Percentiles rank a stretch among this genome's conserved stretches.
Evolutionary conservation across 2,797 vertebrate genomes (phyloP).

Genomic region (Carduelis carduelis): DNA sequence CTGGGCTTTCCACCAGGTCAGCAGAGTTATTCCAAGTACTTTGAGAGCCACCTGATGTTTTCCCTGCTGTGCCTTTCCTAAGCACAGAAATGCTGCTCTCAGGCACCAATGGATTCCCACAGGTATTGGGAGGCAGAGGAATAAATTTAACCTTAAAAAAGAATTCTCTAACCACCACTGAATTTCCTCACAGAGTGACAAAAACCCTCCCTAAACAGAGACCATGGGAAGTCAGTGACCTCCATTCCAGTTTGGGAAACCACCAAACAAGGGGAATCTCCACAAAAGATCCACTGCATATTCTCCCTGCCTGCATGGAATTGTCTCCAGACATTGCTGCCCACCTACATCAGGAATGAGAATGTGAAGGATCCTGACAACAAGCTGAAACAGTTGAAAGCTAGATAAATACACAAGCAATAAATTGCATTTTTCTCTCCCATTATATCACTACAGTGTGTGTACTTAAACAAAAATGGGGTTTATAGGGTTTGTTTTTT

Average conservation of each 20-base stretch:
- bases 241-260: background rate
- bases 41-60: background rate
- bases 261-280: background rate
- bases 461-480: background rate
- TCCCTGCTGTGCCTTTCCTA: background rate
- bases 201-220: rapidly evolving
- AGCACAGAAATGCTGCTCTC: background rate
- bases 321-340: background rate
- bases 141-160: background rate
- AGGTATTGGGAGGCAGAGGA: background rate
- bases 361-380: background rate
- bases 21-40: background rate
- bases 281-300: rapidly evolving
- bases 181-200: background rate
- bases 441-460: background rate
- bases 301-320: background rate
- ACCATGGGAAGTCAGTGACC: background rate
- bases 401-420: background rate
- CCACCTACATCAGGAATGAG: background rate
- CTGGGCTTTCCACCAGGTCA: background rate
- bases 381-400: background rate
- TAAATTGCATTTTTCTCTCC: background rate
- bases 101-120: background rate
- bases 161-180: background rate
- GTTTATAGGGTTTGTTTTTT: rapidly evolving